Conservation (phyloP, 2,888 invertebrate genomes). For the Orthonevra nobilis region DNA sequence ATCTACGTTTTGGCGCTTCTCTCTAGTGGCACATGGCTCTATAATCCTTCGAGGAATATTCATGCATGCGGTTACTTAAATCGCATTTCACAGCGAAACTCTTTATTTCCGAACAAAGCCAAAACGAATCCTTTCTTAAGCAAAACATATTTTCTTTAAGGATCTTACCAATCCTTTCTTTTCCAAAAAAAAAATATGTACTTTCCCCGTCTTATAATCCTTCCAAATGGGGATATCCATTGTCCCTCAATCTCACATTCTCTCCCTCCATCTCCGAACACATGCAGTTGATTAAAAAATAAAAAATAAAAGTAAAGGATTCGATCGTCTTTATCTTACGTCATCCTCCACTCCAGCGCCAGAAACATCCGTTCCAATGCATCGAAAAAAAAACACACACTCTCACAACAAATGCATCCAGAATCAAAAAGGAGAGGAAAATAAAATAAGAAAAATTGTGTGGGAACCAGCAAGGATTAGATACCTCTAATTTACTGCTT, state of each 20-base stretch:
- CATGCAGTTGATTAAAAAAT: conserved; percentile 27
- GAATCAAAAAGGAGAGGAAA: conserved; percentile 1
- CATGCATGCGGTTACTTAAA: conserved; percentile 64
- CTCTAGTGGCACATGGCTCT: conserved; percentile 37
- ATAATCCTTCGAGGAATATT: conserved; percentile 24
- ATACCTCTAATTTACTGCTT: conserved; percentile 68
- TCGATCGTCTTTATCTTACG: conserved; percentile 27
- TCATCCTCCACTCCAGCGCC: conserved; percentile 51
- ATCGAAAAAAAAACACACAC: conserved; percentile 2
- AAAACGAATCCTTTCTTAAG: conserved; percentile 20
- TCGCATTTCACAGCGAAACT: conserved; percentile 50
- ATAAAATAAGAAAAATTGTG: conserved; percentile 29
- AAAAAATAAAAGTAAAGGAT: too few species aligned
- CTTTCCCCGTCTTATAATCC: conserved; percentile 34
- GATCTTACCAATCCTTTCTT: conserved; percentile 44
- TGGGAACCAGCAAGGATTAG: conserved; percentile 69
- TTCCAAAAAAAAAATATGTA: too few species aligned
- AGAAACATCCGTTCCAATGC: conserved; percentile 30
- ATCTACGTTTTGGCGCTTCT: conserved; percentile 32
- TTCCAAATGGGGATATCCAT: conserved; percentile 51
- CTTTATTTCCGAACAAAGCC: conserved; percentile 43
- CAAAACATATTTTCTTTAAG: conserved; percentile 51
- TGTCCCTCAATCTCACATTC: conserved; percentile 36
- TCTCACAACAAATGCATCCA: conserved; percentile 16
- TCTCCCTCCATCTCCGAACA: conserved; percentile 34